These are phyloP conservation scores for Apolygus lucorum DNA, from an alignment of 1,140 invertebrate genomes.

Conservation along the genomic window DNA sequence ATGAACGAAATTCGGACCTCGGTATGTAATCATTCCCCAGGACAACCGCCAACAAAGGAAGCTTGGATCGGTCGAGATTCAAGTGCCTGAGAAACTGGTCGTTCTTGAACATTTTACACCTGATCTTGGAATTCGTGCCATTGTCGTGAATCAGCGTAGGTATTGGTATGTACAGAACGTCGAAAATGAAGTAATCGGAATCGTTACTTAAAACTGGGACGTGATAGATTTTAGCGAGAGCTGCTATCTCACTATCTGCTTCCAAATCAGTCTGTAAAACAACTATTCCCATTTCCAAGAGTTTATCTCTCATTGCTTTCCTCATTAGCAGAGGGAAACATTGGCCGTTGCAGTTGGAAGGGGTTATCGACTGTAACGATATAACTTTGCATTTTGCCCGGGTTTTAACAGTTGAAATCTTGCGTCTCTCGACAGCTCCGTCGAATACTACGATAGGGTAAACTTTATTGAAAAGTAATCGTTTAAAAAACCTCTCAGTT, in stretches of 20 bases:
- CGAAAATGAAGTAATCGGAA: conserved; percentile 85
- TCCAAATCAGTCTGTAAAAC: conserved; percentile 69
- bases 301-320: conserved; percentile 59
- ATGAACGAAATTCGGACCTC: conserved; percentile 53
- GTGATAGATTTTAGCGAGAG: conserved; percentile 58
- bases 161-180: conserved; percentile 70
- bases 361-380: conserved; percentile 17
- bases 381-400: conserved; percentile 53
- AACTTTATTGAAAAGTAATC: conserved; percentile 61
- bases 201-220: conserved; percentile 82
- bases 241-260: conserved; percentile 75
- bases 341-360: neutral
- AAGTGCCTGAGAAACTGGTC: conserved; percentile 58
- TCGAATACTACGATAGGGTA: conserved; percentile 72
- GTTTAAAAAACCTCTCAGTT: conserved; percentile 59
- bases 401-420: conserved; percentile 57
- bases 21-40: conserved; percentile 83
- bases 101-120: conserved; percentile 62
- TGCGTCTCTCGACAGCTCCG: conserved; percentile 66
- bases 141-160: conserved; percentile 48
- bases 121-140: conserved; percentile 36
- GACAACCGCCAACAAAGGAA: conserved; percentile 70
- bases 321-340: conserved; percentile 60
- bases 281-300: conserved; percentile 53
- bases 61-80: conserved; percentile 50